Percentiles rank a stretch among this genome's conserved stretches.
Conservation (phyloP, 2,797 vertebrate genomes). For the Lemur catta region DNA sequence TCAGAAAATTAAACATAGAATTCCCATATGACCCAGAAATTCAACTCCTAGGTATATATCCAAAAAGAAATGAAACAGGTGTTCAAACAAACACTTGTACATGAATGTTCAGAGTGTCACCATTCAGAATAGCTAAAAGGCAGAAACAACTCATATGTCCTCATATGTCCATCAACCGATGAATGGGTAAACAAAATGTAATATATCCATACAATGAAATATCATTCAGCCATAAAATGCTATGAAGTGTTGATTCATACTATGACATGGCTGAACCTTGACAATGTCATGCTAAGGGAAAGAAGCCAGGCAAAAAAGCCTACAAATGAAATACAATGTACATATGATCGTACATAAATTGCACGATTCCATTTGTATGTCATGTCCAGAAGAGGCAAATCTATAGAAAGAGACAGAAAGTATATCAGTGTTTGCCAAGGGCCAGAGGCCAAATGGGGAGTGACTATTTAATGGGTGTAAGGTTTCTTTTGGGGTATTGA, state of each 20-base stretch:
- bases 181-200: neutral
- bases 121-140: neutral
- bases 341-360: neutral
- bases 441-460: neutral
- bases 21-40: neutral
- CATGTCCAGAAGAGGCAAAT: neutral
- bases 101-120: neutral
- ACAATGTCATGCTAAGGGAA: neutral
- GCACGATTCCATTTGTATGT: neutral
- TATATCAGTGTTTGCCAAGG: neutral
- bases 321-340: neutral
- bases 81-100: neutral
- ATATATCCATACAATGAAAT: neutral
- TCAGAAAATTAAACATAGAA: conserved; percentile 4
- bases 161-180: neutral
- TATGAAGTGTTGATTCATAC: neutral
- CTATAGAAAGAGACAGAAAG: neutral
- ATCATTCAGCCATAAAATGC: neutral
- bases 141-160: neutral
- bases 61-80: neutral
- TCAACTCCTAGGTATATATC: neutral
- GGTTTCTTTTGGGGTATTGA: neutral
- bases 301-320: neutral
- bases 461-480: neutral
- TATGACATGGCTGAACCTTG: neutral